These are phyloP conservation scores for Falco naumanni DNA, from an alignment of 2,797 vertebrate genomes.

Conservation along the genomic window DNA sequence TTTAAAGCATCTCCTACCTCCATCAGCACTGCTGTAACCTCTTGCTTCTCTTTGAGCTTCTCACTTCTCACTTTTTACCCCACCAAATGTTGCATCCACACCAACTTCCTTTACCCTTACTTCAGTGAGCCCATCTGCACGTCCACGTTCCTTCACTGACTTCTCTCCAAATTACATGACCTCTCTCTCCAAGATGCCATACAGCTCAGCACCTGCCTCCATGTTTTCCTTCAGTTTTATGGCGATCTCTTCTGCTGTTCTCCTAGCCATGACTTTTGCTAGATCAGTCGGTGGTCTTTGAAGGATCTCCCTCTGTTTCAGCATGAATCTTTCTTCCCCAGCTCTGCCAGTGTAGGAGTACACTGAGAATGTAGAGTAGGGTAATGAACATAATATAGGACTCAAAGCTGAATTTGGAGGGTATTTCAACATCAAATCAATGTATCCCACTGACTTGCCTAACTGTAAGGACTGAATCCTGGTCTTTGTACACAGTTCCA, in stretches of 20 bases:
- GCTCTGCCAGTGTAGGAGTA: not conserved
- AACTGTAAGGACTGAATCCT: not conserved
- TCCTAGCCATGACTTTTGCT: not conserved
- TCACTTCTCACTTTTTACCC: not conserved
- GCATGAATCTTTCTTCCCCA: not conserved
- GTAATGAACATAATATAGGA: not conserved
- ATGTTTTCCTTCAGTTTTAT: not conserved
- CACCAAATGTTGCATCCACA: not conserved
- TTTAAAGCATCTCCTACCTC: not conserved
- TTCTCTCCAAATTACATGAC: not conserved
- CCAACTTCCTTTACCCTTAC: not conserved
- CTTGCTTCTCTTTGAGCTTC: not conserved
- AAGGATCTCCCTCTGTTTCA: not conserved
- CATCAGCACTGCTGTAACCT: not conserved
- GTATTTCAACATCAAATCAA: not conserved
- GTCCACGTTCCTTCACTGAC: not conserved
- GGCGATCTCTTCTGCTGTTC: not conserved
- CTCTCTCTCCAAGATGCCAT: not conserved
- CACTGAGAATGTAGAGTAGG: not conserved
- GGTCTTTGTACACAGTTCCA: not conserved
- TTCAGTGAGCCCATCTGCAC: not conserved
- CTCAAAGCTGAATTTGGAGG: not conserved
- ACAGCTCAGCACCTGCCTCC: not conserved
- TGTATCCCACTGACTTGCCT: not conserved
- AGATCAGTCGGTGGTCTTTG: not conserved